Base-by-base conservation (phyloP, 2,797 vertebrate genomes). In the Mionectes olivaceus region DNA sequence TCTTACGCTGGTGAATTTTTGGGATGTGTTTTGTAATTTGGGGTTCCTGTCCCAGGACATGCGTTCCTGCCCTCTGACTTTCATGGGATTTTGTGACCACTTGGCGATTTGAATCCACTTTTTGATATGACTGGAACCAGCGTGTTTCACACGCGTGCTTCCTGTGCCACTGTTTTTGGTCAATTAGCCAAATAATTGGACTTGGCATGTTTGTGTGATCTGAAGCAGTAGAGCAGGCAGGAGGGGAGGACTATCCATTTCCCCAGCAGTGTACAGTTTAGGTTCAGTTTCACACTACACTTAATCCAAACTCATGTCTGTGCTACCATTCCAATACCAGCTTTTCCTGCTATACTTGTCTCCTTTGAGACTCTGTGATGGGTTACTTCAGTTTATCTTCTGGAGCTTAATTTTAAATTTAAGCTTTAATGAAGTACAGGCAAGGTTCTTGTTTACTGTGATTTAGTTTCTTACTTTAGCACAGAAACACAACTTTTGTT, bases 341-440 rank as follows among this genome's bases (percentile, higher is more conserved):
- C 50, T 87, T 61, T 71, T 85, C 30, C 35, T 80, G 68, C 37
- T 19, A 32, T 5, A 0, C 22, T 41, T 82, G 25, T 32, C 21
- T 61, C 12, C 43, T 28, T 25, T 60, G n/a, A 27, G 41, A 28
- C 11, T 12, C 9, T 0, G 0, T 37, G 46, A 4, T 37, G 37
- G 30, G 28, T 80, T 47, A 23, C 19, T 60, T 56, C 37, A n/a
- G 9, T 35, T 71, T 68, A 24, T 71, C n/a, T 80, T 80, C n/a
- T 1, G 2, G 41, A 88, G 23, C 44, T 68, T 67, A 44, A 60
- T 80, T 74, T 80, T 44, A 50, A 55, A 44, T 46, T 59, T 27
- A 11, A 11, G 14, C 47, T 85, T 79, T 83, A 37, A 55, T 67
- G 52, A 88, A 44, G 50, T 67, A 22, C 23, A 63, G 25, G 33